Conservation (phyloP, 2,797 vertebrate genomes). For the Parambassis ranga region DNA sequence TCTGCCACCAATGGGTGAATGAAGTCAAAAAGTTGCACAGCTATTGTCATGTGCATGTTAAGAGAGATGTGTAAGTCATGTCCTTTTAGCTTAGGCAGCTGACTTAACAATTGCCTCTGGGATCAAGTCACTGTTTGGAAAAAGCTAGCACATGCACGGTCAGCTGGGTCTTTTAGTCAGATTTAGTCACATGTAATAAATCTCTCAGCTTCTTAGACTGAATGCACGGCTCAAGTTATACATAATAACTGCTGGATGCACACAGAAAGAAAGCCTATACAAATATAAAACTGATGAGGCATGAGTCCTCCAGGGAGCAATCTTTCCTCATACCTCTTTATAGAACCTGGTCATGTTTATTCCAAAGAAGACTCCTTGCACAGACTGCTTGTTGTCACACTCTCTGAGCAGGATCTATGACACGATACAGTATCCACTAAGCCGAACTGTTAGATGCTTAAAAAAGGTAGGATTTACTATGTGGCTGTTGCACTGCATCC, state of each 20-base stretch:
- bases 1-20: too few species aligned
- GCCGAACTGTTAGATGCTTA: not conserved
- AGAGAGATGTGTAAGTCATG: too few species aligned
- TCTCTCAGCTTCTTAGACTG: not conserved
- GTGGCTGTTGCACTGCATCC: not conserved
- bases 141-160: not conserved
- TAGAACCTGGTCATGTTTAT: not conserved
- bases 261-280: not conserved
- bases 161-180: not conserved
- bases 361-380: not conserved
- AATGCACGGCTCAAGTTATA: not conserved
- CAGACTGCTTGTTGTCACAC: not conserved
- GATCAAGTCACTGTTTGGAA: too few species aligned
- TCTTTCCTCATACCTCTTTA: not conserved
- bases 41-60: too few species aligned
- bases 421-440: not conserved
- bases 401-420: not conserved
- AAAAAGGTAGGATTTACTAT: not conserved
- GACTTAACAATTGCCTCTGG: too few species aligned
- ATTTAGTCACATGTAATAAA: not conserved
- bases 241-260: not conserved
- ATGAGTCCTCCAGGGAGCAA: not conserved
- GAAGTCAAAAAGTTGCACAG: too few species aligned
- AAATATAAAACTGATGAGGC: not conserved
- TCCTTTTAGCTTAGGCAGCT: too few species aligned